Evolutionary conservation across 2,888 invertebrate species (phyloP), one percentile per base, ranked within the genome.

Genomic region (Atethmia centrago): DNA sequence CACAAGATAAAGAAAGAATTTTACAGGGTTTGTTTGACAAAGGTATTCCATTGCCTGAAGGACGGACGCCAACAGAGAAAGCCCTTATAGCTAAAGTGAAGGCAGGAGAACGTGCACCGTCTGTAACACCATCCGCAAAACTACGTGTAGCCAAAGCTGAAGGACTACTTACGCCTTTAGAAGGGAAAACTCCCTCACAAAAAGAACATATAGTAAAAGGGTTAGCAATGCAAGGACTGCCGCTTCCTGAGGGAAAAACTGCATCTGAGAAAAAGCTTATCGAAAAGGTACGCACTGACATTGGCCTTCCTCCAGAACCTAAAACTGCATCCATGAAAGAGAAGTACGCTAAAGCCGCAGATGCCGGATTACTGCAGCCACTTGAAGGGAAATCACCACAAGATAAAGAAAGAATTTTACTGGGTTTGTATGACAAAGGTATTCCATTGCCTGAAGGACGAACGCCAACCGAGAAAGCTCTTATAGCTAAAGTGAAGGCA

Each of bases 291-390:
- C 49, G 49, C 3, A 70, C 82, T 19, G n/a, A 89, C 0, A 78
- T 90, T 7, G 80, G 49, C 21, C 81, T 3, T 85, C 61, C 61
- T 10, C 42, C 25, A 14, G 73, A 76, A 67, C 86, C 85, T 0
- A 87, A 89, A 74, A 59, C 83, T 9, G 70, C 81, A 2, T 71
- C 79, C 21, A 49, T 49, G 49, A 49, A 49, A 3, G 62, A 62
- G 19, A n/a, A n/a, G n/a, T n/a, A n/a, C n/a, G n/a, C n/a, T n/a
- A n/a, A n/a, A n/a, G n/a, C n/a, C n/a, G n/a, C n/a, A n/a, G n/a
- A n/a, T n/a, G n/a, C n/a, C n/a, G n/a, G n/a, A n/a, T n/a, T n/a
- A n/a, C n/a, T n/a, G n/a, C n/a, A n/a, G n/a, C n/a, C n/a, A n/a
- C n/a, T n/a, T n/a, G n/a, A n/a, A n/a, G n/a, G n/a, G n/a, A n/a